Percentiles rank a stretch among this genome's conserved stretches.
Conservation (phyloP, 2,113 vertebrate species). For the Gallinago jamesoni region DNA sequence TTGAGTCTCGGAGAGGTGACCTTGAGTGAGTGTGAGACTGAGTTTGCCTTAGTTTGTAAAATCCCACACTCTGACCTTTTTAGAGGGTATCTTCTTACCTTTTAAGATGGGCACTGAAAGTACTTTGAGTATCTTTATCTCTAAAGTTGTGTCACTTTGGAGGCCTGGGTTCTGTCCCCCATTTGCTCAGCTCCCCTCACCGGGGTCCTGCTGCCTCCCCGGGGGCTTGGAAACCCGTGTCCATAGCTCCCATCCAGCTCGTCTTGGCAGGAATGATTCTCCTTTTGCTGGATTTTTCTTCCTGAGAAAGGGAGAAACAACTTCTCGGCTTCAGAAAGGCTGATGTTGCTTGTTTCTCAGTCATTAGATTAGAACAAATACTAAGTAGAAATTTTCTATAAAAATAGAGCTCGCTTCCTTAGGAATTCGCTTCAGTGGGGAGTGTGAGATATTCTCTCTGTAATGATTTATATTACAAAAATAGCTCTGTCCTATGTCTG, state of each 20-base stretch:
- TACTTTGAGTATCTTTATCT: background rate
- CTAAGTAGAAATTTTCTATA: background rate
- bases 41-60: background rate
- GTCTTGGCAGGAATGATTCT: background rate
- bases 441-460: conserved; percentile 5
- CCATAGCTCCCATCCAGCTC: background rate
- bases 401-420: background rate
- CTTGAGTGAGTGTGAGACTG: background rate
- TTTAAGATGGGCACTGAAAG: background rate
- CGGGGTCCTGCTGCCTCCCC: background rate
- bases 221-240: fast-evolving
- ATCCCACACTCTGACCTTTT: background rate
- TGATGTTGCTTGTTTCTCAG: background rate
- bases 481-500: background rate
- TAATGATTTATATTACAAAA: conserved; percentile 31
- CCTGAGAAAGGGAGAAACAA: background rate
- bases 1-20: background rate
- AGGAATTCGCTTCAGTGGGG: conserved; percentile 5
- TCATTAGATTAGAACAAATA: background rate
- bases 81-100: background rate
- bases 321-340: background rate
- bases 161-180: background rate
- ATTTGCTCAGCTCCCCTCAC: background rate
- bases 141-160: background rate
- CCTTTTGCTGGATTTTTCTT: background rate